These are phyloP conservation scores for Drosophila saltans DNA, from an alignment of 1,140 invertebrate species.

Conservation along the genomic window DNA sequence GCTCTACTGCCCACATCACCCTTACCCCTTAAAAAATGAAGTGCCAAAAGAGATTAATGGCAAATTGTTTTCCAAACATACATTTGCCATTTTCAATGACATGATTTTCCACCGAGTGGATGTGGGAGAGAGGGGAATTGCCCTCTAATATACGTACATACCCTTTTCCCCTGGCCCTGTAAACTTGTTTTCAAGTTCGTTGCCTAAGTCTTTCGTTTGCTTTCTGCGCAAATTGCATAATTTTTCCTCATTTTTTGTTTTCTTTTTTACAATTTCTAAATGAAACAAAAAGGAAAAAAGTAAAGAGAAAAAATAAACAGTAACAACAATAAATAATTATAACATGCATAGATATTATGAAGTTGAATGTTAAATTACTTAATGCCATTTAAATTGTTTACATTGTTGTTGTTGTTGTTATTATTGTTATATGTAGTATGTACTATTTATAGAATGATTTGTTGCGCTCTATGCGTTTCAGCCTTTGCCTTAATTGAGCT, in stretches of 20 bases:
- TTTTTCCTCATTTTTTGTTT: neutral
- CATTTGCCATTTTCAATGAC: conserved; percentile 8
- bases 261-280: conserved; percentile 17
- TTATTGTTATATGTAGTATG: conserved; percentile 16
- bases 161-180: neutral
- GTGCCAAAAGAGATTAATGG: neutral
- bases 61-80: conserved; percentile 1
- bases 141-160: no score
- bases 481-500: conserved; percentile 60
- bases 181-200: conserved; percentile 60
- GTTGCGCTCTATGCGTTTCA: conserved; percentile 67
- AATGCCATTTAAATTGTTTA: conserved; percentile 67
- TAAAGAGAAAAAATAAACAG: neutral
- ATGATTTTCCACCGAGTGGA: neutral
- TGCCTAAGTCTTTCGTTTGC: conserved; percentile 73
- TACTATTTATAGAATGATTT: conserved; percentile 72
- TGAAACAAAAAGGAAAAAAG: neutral
- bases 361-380: conserved; percentile 66
- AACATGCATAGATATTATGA: conserved; percentile 40
- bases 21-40: no score
- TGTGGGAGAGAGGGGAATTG: no score
- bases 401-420: conserved; percentile 29
- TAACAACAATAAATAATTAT: conserved; percentile 39
- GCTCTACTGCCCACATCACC: no score
- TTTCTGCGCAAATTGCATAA: conserved; percentile 30